Evolutionary conservation across 2,888 invertebrate genomes (phyloP).

Genomic region (Drosophila greeni): DNA sequence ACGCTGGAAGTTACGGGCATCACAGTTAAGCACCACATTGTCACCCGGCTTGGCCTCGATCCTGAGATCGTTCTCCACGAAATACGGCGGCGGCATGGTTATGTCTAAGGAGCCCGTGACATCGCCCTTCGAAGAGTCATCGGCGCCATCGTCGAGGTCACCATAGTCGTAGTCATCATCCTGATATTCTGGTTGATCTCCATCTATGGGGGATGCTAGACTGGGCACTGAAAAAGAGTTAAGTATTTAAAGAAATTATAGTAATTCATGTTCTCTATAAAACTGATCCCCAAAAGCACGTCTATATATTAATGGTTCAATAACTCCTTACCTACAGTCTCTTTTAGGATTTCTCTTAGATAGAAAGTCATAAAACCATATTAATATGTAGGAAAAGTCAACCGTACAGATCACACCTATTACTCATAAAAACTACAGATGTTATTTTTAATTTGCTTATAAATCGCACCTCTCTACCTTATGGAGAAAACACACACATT

Average conservation of each 20-base stretch:
- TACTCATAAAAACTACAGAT: conserved; percentile 7
- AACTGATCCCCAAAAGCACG: background rate
- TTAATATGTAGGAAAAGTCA: background rate
- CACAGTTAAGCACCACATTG: conserved; percentile 71
- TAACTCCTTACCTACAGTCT: background rate
- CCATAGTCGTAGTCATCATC: conserved; percentile 66
- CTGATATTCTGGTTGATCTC: conserved; percentile 37
- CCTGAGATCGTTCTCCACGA: conserved; percentile 57
- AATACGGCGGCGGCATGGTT: conserved; percentile 59
- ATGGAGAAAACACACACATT: background rate
- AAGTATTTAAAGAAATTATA: background rate
- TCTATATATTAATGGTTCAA: background rate
- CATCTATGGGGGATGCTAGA: conserved; percentile 43
- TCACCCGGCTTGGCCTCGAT: conserved; percentile 66
- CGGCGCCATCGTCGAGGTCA: conserved; percentile 36
- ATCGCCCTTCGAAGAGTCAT: background rate
- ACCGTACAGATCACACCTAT: background rate
- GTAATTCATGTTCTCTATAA: background rate
- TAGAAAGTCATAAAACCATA: conserved; percentile 1
- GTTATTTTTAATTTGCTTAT: background rate
- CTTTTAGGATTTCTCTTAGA: too few species aligned
- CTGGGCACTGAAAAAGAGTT: conserved; percentile 31
- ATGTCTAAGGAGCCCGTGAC: background rate
- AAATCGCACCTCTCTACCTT: background rate
- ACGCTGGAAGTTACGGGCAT: conserved; percentile 74